These are phyloP conservation scores for Euzetes globulus DNA, from an alignment of 2,888 invertebrate genomes.

Conservation along the genomic window DNA sequence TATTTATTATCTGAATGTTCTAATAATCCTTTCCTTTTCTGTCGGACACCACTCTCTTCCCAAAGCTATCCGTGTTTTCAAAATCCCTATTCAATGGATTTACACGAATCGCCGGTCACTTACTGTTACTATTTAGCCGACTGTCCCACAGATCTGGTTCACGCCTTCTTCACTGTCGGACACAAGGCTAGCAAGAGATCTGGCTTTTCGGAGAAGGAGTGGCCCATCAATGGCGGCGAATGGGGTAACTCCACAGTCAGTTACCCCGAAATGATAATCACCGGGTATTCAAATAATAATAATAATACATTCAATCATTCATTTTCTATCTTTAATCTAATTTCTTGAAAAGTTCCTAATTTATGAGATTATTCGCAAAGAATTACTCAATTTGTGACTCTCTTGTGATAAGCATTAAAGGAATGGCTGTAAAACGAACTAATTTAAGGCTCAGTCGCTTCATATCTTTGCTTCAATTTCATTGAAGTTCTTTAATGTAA, in stretches of 20 bases:
- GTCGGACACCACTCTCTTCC: background rate
- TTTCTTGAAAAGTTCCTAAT: background rate
- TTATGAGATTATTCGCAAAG: no score
- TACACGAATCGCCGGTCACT: constrained; percentile 97
- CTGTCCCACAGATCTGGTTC: constrained; percentile 94
- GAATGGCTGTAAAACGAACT: background rate
- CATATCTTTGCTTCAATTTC: background rate
- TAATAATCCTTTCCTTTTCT: background rate
- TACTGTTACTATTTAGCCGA: constrained; percentile 94
- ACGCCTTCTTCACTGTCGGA: constrained; percentile 94
- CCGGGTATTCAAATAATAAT: constrained; percentile 61
- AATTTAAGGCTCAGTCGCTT: background rate
- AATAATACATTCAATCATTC: background rate
- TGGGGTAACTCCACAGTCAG: constrained; percentile 93
- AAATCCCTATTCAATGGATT: constrained; percentile 99
- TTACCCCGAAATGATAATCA: constrained; percentile 95
- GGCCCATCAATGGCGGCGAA: constrained; percentile 94
- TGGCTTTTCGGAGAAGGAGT: constrained; percentile 82
- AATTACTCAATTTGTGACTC: no score
- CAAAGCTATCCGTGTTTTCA: constrained; percentile 84
- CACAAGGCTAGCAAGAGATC: constrained; percentile 51
- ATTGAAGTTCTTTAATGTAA: background rate
- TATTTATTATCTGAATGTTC: background rate
- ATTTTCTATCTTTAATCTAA: constrained; percentile 5
- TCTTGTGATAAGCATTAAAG: background rate